A percentile compares a stretch with the other conserved stretches of the same genome.
Conservation (phyloP, 2,797 vertebrate species). For the Kryptolebias ocellatus region DNA sequence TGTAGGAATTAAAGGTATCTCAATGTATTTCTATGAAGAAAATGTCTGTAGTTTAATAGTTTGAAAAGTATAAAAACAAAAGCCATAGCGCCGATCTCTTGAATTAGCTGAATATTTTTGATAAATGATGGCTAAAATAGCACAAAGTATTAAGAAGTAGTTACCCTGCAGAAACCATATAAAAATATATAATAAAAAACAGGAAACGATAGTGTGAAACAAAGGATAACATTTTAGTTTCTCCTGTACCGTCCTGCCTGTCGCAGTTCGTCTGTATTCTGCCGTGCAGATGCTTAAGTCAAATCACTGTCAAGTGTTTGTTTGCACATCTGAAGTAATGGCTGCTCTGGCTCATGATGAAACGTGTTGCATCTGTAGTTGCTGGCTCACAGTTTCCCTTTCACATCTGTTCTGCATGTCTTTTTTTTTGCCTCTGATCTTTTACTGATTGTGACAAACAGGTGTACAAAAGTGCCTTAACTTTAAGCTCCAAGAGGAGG, state of each 20-base stretch:
- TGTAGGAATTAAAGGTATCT: too few relatives aligned
- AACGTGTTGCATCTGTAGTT: conserved; percentile 75
- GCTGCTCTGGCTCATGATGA: conserved; percentile 76
- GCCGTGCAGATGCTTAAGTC: conserved; percentile 78
- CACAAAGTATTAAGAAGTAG: too few relatives aligned
- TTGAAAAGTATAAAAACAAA: too few relatives aligned
- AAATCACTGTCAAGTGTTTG: conserved; percentile 81
- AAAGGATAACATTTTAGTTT: conserved; percentile 64
- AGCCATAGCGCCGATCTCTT: too few relatives aligned
- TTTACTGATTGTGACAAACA: conserved; percentile 69
- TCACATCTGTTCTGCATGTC: conserved; percentile 73
- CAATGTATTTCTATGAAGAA: too few relatives aligned
- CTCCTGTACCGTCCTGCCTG: conserved; percentile 42
- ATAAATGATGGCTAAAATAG: too few relatives aligned
- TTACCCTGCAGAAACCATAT: too few relatives aligned
- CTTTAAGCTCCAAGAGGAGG: conserved; percentile 61
- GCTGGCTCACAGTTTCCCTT: conserved; percentile 63
- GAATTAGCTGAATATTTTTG: too few relatives aligned
- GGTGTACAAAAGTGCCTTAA: conserved; percentile 62
- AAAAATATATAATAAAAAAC: too few relatives aligned
- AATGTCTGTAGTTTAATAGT: too few relatives aligned
- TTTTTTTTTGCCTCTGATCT: conserved; percentile 62
- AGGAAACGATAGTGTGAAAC: conserved; percentile 34
- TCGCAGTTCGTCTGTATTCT: conserved; percentile 62
- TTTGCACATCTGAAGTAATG: conserved; percentile 80